These are phyloP conservation scores for Chromis chromis DNA, from an alignment of 2,797 vertebrate species.

Conservation along the genomic window DNA sequence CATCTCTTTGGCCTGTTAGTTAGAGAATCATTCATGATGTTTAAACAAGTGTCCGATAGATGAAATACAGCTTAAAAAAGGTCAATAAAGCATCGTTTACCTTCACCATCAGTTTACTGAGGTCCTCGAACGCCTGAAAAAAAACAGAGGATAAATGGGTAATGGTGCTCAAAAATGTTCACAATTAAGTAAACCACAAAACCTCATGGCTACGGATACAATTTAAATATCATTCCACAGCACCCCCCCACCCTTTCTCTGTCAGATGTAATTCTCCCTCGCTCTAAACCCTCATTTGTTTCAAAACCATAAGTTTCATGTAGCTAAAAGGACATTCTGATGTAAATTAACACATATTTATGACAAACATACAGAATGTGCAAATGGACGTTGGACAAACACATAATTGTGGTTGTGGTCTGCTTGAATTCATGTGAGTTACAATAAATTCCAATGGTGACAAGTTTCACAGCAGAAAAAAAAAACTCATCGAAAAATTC, in stretches of 20 bases:
- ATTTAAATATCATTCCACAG: conserved; percentile 45
- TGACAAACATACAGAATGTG: conserved; percentile 13
- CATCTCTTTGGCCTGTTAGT: conserved; percentile 96
- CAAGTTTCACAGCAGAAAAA: background rate
- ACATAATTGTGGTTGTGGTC: conserved; percentile 32
- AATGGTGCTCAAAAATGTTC: conserved; percentile 31
- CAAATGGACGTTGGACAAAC: conserved; percentile 1
- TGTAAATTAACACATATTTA: conserved; percentile 11
- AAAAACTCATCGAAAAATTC: background rate
- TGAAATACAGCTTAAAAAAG: background rate
- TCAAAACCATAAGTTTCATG: background rate
- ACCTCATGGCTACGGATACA: conserved; percentile 30
- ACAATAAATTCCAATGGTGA: conserved; percentile 2
- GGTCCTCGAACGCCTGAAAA: conserved; percentile 97
- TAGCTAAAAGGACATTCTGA: background rate
- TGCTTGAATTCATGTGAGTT: conserved; percentile 20
- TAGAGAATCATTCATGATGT: conserved; percentile 25
- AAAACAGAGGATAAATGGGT: conserved; percentile 29
- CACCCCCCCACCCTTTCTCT: background rate
- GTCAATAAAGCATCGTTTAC: conserved; percentile 76
- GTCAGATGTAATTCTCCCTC: conserved; percentile 6
- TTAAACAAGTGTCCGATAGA: background rate
- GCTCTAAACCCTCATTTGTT: background rate
- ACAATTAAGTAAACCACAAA: conserved; percentile 53
- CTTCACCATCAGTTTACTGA: conserved; percentile 98